Percentiles rank a stretch among this genome's conserved stretches.
Evolutionary conservation across 2,113 vertebrate species (phyloP).

Genomic region (Lophochroa leadbeateri): DNA sequence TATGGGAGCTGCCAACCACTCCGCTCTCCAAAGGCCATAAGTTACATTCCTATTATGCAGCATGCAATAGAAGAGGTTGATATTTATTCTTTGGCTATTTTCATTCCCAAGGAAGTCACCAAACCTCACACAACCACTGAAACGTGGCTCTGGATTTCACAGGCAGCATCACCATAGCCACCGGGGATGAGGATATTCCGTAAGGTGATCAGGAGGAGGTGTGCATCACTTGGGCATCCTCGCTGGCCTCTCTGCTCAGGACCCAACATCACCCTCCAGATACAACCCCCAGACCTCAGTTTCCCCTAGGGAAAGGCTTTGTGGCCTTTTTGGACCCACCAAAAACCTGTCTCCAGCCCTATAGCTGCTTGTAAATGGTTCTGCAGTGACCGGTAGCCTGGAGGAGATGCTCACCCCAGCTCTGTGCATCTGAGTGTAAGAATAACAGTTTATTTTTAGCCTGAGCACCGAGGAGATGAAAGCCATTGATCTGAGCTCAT

Average conservation of each 20-base stretch:
- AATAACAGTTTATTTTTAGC: background rate
- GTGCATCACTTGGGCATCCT: background rate
- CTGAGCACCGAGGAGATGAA: background rate
- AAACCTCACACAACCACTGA: background rate
- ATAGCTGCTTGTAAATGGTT: fast-evolving
- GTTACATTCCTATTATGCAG: slow-evolving; percentile 29
- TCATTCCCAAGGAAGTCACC: background rate
- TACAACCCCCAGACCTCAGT: background rate
- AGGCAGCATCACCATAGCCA: background rate
- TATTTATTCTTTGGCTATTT: slow-evolving; percentile 30
- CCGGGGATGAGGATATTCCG: background rate
- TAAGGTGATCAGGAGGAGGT: background rate
- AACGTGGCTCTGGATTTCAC: background rate
- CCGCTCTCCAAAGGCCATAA: background rate
- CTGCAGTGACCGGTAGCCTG: background rate
- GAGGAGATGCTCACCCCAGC: background rate
- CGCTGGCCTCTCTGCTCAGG: fast-evolving
- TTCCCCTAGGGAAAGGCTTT: background rate
- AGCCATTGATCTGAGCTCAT: slow-evolving; percentile 19
- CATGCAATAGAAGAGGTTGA: slow-evolving; percentile 3
- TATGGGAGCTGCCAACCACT: background rate
- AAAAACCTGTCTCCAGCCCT: background rate
- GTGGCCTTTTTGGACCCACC: background rate
- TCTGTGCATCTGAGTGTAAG: background rate
- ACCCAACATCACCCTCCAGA: background rate